Evolutionary conservation across 2,888 invertebrate genomes (phyloP), one percentile per base, ranked within the genome.

Genomic region (Agrotis exclamationis): DNA sequence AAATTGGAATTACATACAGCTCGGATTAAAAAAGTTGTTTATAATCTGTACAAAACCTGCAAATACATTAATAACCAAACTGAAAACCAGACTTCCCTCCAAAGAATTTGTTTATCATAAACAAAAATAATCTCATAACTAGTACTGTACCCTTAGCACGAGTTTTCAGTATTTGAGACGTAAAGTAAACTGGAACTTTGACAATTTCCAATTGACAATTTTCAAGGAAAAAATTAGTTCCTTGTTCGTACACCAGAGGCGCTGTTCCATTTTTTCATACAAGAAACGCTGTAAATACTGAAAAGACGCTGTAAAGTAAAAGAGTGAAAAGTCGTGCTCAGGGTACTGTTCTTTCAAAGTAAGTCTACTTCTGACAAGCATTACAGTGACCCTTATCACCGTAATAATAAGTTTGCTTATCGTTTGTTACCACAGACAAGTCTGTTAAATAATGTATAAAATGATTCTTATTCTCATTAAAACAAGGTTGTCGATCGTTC

Each of bases 61-160:
- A 18, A 47, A 24, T 14, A 33, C 5, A 22, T 53, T 54, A 18
- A 33, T 33, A 28, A 54, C 18, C 4, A 24, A 54, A 79, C 16
- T 20, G 22, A 47, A 63, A 50, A 47, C 7, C 18, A 39, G n/a
- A 2, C 0, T 39, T 45, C 18, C 18, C 33, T 54, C 22, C 51
- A 9, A 58, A 20, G 48, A 62, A 62, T 62, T 64, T 57, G 54
- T 28, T 51, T 64, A 44, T 24, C 24, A 50, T 39, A 39, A 47
- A 44, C 22, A n/a, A 53, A 56, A 59, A 2, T 67, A 67, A 72
- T 79, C 63, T 78, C 66, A 50, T 54, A 66, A 56, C 20, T 22
- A 44, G 14, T 22, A 16, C n/a, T n/a, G n/a, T n/a, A n/a, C n/a
- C n/a, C n/a, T n/a, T n/a, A n/a, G n/a, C n/a, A n/a, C n/a, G n/a